These are phyloP conservation scores for Lipophrys pholis DNA, from an alignment of 2,113 vertebrate species.

Conservation along the genomic window DNA sequence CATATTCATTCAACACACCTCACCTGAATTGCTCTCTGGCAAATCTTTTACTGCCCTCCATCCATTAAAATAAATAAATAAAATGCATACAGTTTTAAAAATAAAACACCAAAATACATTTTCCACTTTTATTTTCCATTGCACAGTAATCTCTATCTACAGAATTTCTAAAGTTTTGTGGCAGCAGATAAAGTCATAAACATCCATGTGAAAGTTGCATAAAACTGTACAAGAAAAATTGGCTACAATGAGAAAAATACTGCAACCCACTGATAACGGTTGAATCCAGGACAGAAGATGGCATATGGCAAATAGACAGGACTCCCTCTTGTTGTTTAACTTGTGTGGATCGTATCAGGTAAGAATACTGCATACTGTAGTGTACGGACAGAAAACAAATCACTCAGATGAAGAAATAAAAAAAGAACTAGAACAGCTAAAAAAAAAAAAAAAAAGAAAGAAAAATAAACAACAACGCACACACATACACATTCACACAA, in stretches of 20 bases:
- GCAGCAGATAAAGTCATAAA: slow-evolving; percentile 86
- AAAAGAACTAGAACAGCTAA: slow-evolving; percentile 47
- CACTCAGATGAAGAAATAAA: slow-evolving; percentile 50
- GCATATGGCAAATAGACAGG: slow-evolving; percentile 66
- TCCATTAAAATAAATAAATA: too few relatives aligned
- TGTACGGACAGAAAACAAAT: slow-evolving; percentile 65
- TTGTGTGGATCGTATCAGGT: slow-evolving; percentile 59
- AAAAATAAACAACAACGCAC: slow-evolving; percentile 11
- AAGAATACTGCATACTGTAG: slow-evolving; percentile 75
- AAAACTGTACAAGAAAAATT: slow-evolving; percentile 86
- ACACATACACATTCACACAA: too few relatives aligned
- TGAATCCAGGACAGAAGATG: slow-evolving; percentile 80
- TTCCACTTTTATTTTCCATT: slow-evolving; percentile 83
- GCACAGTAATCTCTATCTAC: slow-evolving; percentile 88
- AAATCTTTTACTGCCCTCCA: too few relatives aligned
- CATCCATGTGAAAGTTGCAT: slow-evolving; percentile 85
- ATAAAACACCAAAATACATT: slow-evolving; percentile 42
- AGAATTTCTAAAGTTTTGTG: slow-evolving; percentile 86
- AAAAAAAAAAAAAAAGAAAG: slow-evolving; percentile 45
- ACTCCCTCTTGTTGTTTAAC: slow-evolving; percentile 75
- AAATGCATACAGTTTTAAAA: slow-evolving; percentile 15
- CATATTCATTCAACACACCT: too few relatives aligned
- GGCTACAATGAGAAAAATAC: slow-evolving; percentile 86
- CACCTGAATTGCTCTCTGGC: too few relatives aligned
- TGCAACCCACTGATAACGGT: slow-evolving; percentile 82